Evolutionary conservation across 2,113 vertebrate species (phyloP), one percentile per base, ranked within the genome.

Genomic region (Grallaria varia): DNA sequence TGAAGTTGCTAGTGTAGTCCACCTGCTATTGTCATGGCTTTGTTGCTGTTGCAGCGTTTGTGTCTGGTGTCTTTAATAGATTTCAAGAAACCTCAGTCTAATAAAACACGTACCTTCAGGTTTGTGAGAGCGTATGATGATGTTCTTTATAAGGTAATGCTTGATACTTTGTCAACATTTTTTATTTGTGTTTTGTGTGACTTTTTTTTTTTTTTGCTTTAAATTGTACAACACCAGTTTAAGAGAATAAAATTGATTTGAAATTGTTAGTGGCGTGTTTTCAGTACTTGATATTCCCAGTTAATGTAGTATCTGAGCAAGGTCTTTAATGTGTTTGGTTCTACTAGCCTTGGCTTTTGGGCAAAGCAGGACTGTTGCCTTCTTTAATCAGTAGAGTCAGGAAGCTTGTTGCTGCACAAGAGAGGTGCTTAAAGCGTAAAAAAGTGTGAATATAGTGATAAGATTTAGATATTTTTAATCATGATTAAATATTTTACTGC

Each of bases 161-260:
- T 91, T 62, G 69, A 77, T 90, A 90, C 73, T 91, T 84, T 45
- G 93, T 97, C 87, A 56, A 78, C 75, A 52, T 96, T 96, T 92
- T 69, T 83, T 90, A 94, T 87, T 94, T 94, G 83, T 94, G 84
- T 97, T 97, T 84, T 81, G 93, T 97, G 97, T 97, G 97, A 89
- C 62, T 18, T 80, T 82, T 68, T 78, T 95, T 87, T 67, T 7
- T 78, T 95, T 87, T 67, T 7, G 96, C 91, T 86, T 95, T 97
- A 80, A 93, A 87, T 91, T 97, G 96, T 98, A 97, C 96, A 52
- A 71, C 77, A 92, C 72, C 58, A 8, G 88, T 90, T 97, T 95
- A 97, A 97, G 95, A 86, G 96, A 98, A 98, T 98, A 98, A 98
- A 97, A 97, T 45, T 12, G 87, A 96, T 97, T 96, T 97, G 97